A percentile compares a stretch with the other conserved stretches of the same genome.
Evolutionary conservation across 2,797 vertebrate species (phyloP).

Genomic region (Ptychobarbus kaznakovi): DNA sequence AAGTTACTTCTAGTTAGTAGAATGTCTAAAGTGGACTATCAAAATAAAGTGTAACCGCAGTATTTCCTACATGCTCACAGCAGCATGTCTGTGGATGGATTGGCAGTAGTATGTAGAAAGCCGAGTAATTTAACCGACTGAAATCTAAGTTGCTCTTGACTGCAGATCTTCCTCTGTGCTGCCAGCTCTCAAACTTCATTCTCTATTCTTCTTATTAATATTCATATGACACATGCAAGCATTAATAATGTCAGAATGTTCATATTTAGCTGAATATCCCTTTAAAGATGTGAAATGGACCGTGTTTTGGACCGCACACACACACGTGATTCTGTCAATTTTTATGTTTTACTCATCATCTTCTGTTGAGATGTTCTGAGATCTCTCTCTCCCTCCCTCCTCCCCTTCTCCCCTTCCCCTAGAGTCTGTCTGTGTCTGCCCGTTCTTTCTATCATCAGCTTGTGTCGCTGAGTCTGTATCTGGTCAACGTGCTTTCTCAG

Average conservation of each 20-base stretch:
- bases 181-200: not conserved
- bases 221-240: not conserved
- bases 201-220: not conserved
- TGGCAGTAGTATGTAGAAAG: too few relatives aligned
- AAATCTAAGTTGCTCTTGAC: not conserved
- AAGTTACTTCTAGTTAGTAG: too few relatives aligned
- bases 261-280: not conserved
- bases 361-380: not conserved
- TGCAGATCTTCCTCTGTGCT: not conserved
- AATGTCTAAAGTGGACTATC: too few relatives aligned
- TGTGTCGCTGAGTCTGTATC: too few relatives aligned
- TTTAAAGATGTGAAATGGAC: not conserved
- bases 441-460: too few relatives aligned
- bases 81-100: too few relatives aligned
- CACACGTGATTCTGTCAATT: not conserved
- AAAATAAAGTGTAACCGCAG: not conserved
- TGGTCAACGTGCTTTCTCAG: too few relatives aligned
- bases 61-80: not conserved
- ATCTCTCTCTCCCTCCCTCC: too few relatives aligned
- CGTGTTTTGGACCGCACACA: not conserved
- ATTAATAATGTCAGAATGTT: not conserved
- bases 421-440: too few relatives aligned
- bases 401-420: too few relatives aligned
- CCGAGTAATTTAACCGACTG: too few relatives aligned
- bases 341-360: slow-evolving; percentile 16